A percentile compares a stretch with the other conserved stretches of the same genome.
Conservation (phyloP, 1,140 invertebrate genomes). For the Megalopta genalis region DNA sequence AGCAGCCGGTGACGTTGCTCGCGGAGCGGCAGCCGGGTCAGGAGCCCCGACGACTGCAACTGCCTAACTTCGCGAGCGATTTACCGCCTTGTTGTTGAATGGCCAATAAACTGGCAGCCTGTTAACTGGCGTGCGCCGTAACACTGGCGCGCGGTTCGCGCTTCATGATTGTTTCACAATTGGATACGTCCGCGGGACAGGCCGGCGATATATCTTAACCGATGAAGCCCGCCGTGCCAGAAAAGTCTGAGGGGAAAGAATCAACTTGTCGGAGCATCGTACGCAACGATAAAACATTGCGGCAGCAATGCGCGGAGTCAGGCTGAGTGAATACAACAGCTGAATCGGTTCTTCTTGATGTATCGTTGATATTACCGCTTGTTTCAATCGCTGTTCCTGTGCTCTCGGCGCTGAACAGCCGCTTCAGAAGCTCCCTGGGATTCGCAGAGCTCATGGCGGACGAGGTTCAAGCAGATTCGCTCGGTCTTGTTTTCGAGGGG, state of each 20-base stretch:
- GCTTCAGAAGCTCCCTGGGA: no score
- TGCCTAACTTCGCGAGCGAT: constrained; percentile 51
- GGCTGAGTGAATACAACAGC: not conserved
- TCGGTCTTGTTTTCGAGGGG: no score
- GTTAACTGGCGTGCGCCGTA: constrained; percentile 2
- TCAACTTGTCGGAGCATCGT: no score
- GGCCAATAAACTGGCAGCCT: constrained; percentile 42
- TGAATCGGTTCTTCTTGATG: no score
- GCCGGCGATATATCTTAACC: no score
- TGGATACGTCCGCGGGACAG: no score
- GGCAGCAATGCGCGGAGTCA: no score
- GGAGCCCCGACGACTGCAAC: constrained; percentile 39
- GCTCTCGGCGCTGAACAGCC: no score
- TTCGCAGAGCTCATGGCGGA: not conserved
- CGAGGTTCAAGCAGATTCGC: not conserved
- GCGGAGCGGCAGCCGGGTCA: not conserved
- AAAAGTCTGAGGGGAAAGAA: no score
- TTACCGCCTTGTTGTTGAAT: constrained; percentile 39
- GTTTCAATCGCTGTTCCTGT: not conserved
- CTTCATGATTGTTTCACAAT: not conserved
- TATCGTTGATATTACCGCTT: no score
- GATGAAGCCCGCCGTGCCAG: no score
- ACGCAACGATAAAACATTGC: no score
- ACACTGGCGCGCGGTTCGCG: not conserved
- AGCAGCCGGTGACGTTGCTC: constrained; percentile 38